phyloP scores from a whole-genome alignment of 1,140 invertebrate genomes.

The Drosophila sp. region DNA sequence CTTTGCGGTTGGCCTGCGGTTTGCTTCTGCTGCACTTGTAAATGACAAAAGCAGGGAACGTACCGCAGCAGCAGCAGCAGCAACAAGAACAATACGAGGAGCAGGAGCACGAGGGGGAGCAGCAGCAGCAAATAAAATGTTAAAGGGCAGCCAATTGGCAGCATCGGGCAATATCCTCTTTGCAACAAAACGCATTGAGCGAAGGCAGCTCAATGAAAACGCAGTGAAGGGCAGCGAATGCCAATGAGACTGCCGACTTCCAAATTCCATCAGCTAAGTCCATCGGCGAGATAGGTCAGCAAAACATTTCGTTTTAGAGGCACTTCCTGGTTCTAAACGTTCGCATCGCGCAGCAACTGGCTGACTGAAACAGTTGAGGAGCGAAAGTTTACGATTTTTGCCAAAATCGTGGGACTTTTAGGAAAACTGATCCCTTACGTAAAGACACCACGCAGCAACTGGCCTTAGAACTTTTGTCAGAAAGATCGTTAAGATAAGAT shows the following conservation, averaged over 20 bases:
- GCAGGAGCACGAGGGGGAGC: conserved; percentile 29
- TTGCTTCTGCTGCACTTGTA: conserved; percentile 54
- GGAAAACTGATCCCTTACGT: too few relatives aligned
- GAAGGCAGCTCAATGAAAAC: neutral
- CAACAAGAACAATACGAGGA: conserved; percentile 26
- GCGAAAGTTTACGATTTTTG: too few relatives aligned
- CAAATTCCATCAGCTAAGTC: conserved; percentile 5
- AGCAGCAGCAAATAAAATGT: conserved; percentile 26
- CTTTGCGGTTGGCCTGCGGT: conserved; percentile 66
- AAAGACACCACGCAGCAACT: too few relatives aligned
- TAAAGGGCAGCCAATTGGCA: conserved; percentile 53
- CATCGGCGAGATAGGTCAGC: neutral
- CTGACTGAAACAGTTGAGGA: too few relatives aligned
- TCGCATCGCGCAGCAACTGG: too few relatives aligned
- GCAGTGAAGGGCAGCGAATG: conserved; percentile 13
- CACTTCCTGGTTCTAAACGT: too few relatives aligned
- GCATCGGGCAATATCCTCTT: conserved; percentile 63
- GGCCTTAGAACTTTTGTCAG: too few relatives aligned
- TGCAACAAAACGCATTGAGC: conserved; percentile 51
- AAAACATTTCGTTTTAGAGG: too few relatives aligned
- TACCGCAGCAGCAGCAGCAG: conserved; percentile 17
- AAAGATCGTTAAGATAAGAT: too few relatives aligned
- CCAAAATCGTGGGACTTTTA: too few relatives aligned
- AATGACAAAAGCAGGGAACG: conserved; percentile 54
- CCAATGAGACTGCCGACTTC: conserved; percentile 30